Evolutionary conservation across 2,797 vertebrate species (phyloP).

Genomic region (Cyclura pinguis): DNA sequence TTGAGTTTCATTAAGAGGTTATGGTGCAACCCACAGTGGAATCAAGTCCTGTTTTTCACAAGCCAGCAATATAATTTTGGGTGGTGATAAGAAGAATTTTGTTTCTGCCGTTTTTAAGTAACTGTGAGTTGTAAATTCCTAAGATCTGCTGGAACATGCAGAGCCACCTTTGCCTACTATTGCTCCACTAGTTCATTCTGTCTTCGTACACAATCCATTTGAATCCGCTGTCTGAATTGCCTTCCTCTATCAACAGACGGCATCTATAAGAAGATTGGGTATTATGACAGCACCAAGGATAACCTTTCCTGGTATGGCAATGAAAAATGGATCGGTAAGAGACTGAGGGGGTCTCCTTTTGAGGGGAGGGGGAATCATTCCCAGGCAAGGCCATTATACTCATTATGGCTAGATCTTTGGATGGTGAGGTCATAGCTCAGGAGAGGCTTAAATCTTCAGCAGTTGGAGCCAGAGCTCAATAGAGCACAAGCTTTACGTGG

Average conservation of each 20-base stretch:
- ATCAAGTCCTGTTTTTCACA: not conserved
- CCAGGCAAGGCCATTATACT: not conserved
- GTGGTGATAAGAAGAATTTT: not conserved
- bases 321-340: conserved; percentile 94
- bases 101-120: not conserved
- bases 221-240: not conserved
- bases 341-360: not conserved
- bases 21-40: not conserved
- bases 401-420: not conserved
- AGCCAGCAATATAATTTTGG: not conserved
- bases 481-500: too few species aligned
- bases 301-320: conserved; percentile 95
- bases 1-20: not conserved
- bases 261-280: conserved; percentile 96
- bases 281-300: conserved; percentile 97
- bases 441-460: too few species aligned
- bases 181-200: not conserved
- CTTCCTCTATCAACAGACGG: conserved; percentile 80
- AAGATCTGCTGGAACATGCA: not conserved
- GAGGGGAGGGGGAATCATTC: not conserved
- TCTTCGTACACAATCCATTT: too few species aligned
- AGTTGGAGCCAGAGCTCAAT: too few species aligned
- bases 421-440: not conserved
- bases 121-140: not conserved
- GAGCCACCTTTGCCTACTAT: not conserved